Evolutionary conservation across 2,888 invertebrate genomes (phyloP).

Genomic region (Autographa gamma): DNA sequence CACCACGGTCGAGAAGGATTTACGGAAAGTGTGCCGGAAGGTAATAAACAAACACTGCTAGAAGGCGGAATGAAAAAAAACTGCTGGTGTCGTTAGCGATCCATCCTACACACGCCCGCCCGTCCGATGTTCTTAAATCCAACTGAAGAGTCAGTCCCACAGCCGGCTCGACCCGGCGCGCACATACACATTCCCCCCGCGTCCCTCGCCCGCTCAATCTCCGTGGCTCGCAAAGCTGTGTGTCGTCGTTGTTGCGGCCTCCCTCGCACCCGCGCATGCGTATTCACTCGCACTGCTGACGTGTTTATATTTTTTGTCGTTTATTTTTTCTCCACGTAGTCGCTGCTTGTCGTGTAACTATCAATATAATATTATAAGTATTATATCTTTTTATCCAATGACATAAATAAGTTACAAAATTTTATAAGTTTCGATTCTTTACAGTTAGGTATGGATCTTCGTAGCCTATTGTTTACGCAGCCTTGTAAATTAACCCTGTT

Average conservation of each 20-base stretch:
- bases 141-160: constrained; percentile 78
- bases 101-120: constrained; percentile 89
- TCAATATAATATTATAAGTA: constrained; percentile 31
- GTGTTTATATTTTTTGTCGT: constrained; percentile 86
- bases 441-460: neutral
- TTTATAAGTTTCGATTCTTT: constrained; percentile 13
- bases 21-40: constrained; percentile 84
- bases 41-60: constrained; percentile 88
- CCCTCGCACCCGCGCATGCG: constrained; percentile 82
- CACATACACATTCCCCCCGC: constrained; percentile 65
- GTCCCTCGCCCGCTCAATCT: constrained; percentile 64
- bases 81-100: constrained; percentile 89
- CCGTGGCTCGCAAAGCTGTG: constrained; percentile 61
- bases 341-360: constrained; percentile 52
- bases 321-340: constrained; percentile 72
- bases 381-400: constrained; percentile 36
- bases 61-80: constrained; percentile 90
- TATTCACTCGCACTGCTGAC: constrained; percentile 85
- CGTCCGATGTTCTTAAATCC: constrained; percentile 89
- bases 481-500: constrained; percentile 21
- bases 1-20: constrained; percentile 87
- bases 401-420: constrained; percentile 34
- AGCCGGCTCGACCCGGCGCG: constrained; percentile 73
- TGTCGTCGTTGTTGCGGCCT: constrained; percentile 77
- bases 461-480: constrained; percentile 26